A percentile compares a stretch with the other conserved stretches of the same genome.
Conservation (phyloP, 1,140 invertebrate species). For the Limonius californicus region DNA sequence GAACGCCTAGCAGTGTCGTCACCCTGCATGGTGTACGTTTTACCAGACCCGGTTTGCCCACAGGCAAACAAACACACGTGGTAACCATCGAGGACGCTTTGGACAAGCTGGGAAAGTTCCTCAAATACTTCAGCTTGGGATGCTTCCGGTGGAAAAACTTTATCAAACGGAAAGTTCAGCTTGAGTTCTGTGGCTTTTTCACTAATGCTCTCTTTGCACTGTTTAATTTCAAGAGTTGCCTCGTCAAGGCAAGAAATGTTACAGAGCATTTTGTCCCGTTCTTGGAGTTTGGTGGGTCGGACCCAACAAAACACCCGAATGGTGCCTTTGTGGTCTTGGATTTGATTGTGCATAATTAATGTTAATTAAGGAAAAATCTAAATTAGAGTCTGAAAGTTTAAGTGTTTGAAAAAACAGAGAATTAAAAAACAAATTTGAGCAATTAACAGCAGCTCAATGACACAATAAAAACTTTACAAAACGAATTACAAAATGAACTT, state of each 20-base stretch:
- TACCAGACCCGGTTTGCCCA: slow-evolving; percentile 92
- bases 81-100: slow-evolving; percentile 89
- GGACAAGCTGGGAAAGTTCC: slow-evolving; percentile 65
- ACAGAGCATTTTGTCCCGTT: slow-evolving; percentile 44
- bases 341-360: slow-evolving; percentile 48
- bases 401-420: not conserved
- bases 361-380: not conserved
- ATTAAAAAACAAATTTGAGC: not conserved
- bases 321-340: slow-evolving; percentile 58
- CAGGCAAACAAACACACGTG: slow-evolving; percentile 97
- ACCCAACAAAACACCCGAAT: slow-evolving; percentile 72
- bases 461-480: not conserved
- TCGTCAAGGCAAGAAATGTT: slow-evolving; percentile 51
- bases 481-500: not conserved
- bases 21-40: slow-evolving; percentile 83
- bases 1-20: slow-evolving; percentile 27
- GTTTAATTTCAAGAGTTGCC: slow-evolving; percentile 49
- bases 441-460: not conserved
- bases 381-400: slow-evolving; percentile 1
- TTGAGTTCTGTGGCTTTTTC: slow-evolving; percentile 46
- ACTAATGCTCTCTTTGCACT: slow-evolving; percentile 38
- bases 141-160: slow-evolving; percentile 58
- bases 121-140: slow-evolving; percentile 63
- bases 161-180: slow-evolving; percentile 63
- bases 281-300: slow-evolving; percentile 51